A percentile compares a stretch with the other conserved stretches of the same genome.
Conservation (phyloP, 2,113 vertebrate species). For the Ailurus styani region DNA sequence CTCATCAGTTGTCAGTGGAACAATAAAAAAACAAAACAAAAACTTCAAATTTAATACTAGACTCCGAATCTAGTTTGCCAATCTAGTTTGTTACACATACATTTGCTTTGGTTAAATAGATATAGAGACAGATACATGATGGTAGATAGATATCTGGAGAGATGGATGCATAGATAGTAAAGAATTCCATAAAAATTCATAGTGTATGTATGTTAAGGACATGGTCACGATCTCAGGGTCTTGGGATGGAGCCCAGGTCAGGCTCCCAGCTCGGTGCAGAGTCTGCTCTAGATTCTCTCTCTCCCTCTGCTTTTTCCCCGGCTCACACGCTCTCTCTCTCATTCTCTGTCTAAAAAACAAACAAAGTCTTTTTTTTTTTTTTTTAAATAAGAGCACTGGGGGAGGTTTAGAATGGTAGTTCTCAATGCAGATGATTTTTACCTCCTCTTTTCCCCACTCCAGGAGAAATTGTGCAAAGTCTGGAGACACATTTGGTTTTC, state of each 20-base stretch:
- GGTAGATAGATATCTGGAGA: background rate
- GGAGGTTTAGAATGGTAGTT: background rate
- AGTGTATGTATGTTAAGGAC: background rate
- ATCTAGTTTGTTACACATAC: background rate
- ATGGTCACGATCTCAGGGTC: background rate
- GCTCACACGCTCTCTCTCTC: background rate
- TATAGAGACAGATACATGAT: background rate
- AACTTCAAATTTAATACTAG: background rate
- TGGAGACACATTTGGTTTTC: background rate
- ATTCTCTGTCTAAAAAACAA: background rate
- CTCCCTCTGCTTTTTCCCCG: background rate
- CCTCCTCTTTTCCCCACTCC: accelerated
- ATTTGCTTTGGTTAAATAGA: background rate
- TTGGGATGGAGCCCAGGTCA: background rate
- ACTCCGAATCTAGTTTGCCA: background rate
- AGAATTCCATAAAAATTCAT: background rate
- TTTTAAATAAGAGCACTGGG: background rate
- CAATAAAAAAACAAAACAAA: background rate
- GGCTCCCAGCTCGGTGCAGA: background rate
- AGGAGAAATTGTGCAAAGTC: background rate
- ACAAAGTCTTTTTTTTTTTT: background rate
- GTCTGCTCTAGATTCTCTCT: background rate
- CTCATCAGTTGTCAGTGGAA: background rate
- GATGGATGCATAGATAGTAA: background rate
- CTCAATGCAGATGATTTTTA: background rate